These are phyloP conservation scores for Drosophila sturtevanti DNA, from an alignment of 1,140 invertebrate species.

Conservation along the genomic window DNA sequence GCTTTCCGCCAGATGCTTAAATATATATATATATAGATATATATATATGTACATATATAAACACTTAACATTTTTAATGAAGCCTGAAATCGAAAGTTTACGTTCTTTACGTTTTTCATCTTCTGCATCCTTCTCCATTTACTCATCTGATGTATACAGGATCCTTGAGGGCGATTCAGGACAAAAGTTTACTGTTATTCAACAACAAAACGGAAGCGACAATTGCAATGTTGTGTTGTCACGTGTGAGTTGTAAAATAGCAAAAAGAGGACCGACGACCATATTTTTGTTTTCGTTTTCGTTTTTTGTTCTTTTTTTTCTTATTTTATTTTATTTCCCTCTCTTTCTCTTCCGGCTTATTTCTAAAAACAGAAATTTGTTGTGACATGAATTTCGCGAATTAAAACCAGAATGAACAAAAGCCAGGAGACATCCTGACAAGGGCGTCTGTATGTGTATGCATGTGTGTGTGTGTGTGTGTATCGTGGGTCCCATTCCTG, in stretches of 20 bases:
- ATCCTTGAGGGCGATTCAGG: not conserved
- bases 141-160: no score
- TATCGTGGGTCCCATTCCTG: not conserved
- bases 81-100: slow-evolving; percentile 65
- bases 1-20: slow-evolving; percentile 27
- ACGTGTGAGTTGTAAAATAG: slow-evolving; percentile 63
- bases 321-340: no score
- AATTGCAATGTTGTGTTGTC: slow-evolving; percentile 57
- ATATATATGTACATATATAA: no score
- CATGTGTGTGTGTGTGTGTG: not conserved
- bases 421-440: not conserved
- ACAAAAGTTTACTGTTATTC: not conserved
- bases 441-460: no score
- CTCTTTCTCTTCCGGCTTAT: slow-evolving; percentile 36
- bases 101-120: slow-evolving; percentile 4
- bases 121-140: slow-evolving; percentile 2
- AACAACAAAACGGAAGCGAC: slow-evolving; percentile 38
- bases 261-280: slow-evolving; percentile 11
- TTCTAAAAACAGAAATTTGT: slow-evolving; percentile 62
- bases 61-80: slow-evolving; percentile 73
- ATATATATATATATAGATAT: no score
- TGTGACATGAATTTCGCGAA: slow-evolving; percentile 25
- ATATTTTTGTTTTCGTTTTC: not conserved
- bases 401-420: slow-evolving; percentile 25
- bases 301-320: not conserved